Evolutionary conservation across 2,888 invertebrate genomes (phyloP), one percentile per base, ranked within the genome.

Genomic region (Tuberolachnus salignus): DNA sequence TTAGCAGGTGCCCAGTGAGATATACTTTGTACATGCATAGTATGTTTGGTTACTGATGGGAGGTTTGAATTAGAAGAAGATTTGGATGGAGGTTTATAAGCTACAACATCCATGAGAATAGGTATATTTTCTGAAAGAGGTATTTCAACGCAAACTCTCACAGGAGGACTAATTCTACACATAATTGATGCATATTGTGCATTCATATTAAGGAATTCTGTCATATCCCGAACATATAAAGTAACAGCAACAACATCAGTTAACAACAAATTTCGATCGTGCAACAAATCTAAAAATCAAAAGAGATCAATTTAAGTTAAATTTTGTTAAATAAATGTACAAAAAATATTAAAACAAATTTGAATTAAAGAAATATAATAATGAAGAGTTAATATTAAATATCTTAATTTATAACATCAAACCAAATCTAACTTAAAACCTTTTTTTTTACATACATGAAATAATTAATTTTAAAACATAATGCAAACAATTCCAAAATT

Each of bases 1-100:
- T 95, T 97, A 81, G 97, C 96, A 0, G 97, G 97, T n/a, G 97
- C 96, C 97, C 97, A 97, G 86, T 97, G 96, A 44, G 96, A 97
- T 83, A 97, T 91, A 81, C 96, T 93, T 86, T 97, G 97, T 57
- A 97, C 96, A 85, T 97, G 97, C 93, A 97, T 93, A 10, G 93
- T 94, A 82, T 91, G 88, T 81, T 93, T 89, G 83, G 84, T 84
- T 63, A 84, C 83, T 80, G 84, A 82, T 82, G 84, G 53, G 82
- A 84, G 83, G 81, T 82, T 81, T 75, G 81, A 82, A 83, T 81
- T 83, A 83, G 81, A 44, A 81, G 82, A 46, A 21, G 57, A 55
- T 21, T 78, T 78, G 13, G 51, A 59, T 67, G 67, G 78, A 61
- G 78, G 78, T 82, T 85, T 87, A 87, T 89, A 91, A 34, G 91